phyloP scores from a whole-genome alignment of 1,140 invertebrate species.

The Aethina tumida region DNA sequence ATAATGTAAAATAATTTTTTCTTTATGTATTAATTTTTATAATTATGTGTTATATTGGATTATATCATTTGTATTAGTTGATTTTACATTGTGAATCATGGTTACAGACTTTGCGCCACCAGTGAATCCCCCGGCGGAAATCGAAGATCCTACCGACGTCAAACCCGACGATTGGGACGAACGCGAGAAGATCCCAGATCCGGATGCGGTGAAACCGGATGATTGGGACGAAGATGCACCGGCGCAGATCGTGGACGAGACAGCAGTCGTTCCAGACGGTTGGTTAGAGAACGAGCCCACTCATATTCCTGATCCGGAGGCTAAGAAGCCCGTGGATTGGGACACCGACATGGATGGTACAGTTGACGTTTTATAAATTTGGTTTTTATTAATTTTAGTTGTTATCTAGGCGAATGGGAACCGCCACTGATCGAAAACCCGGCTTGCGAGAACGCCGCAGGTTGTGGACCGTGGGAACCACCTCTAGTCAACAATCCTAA shows the following conservation, averaged over 20 bases:
- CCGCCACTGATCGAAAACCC: slow-evolving; percentile 88
- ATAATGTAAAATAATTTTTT: too few species aligned
- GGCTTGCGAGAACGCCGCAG: slow-evolving; percentile 50
- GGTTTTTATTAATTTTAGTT: too few species aligned
- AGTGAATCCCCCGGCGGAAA: slow-evolving; percentile 91
- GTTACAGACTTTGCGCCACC: slow-evolving; percentile 88
- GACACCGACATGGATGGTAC: slow-evolving; percentile 98
- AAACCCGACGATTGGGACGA: slow-evolving; percentile 96
- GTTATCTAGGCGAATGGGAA: slow-evolving; percentile 98
- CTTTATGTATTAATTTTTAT: too few species aligned
- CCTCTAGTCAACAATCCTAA: slow-evolving; percentile 82
- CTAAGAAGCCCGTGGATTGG: slow-evolving; percentile 89
- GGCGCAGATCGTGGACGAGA: slow-evolving; percentile 78
- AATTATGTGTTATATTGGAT: too few species aligned
- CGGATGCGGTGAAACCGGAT: slow-evolving; percentile 76
- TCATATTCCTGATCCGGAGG: slow-evolving; percentile 79
- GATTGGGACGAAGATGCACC: slow-evolving; percentile 95
- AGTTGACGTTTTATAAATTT: too few species aligned
- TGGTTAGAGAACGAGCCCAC: slow-evolving; percentile 92
- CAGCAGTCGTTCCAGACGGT: slow-evolving; percentile 77
- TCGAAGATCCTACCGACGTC: slow-evolving; percentile 86
- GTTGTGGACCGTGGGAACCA: slow-evolving; percentile 87
- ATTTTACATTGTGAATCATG: too few species aligned
- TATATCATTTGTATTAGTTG: too few species aligned
- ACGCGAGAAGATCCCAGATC: slow-evolving; percentile 85